Base-by-base conservation (phyloP, 2,888 invertebrate genomes). In the Pedicia rivosa region DNA sequence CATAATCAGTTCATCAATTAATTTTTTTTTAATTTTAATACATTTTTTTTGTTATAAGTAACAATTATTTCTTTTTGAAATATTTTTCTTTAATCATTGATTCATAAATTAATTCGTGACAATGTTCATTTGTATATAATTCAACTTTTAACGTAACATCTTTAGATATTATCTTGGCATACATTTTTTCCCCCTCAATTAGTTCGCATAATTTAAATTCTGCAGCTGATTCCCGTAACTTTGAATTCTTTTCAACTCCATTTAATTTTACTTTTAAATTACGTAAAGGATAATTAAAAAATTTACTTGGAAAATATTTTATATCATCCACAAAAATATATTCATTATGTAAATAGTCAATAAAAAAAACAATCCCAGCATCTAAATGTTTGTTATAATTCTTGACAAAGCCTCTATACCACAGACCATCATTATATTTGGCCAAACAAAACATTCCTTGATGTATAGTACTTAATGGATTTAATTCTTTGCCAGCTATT, bases 291-390 rank as follows among this genome's bases (percentile, higher is more conserved):
- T 70, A 53, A 26, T 54, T 48, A 2, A 63, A 48, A 57, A 71
- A 68, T 19, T 68, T 61, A 1, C 58, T 53, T 25, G 56, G 58
- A 39, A 70, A 68, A 48, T 63, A 64, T 39, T 65, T 65, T 0
- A 70, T 54, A 41, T 68, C 56, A 7, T 54, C 47, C 14, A 58
- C 46, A 1, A 63, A 43, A 14, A 76, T 57, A 1, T 61, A 47
- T 50, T 74, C 74, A 6, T 63, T 55, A 48, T 81, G 80, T 2
- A 84, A 80, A 49, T 71, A 84, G 56, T 87, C 86, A 1, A 84
- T 72, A 54, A 75, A 87, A 43, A 65, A 62, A 1, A 86, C 72
- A 47, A 67, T 66, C 1, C 78, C 65, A 35, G 54, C 48, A 5
- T 58, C 55, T 13, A 62, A 53, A 1, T 48, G 47, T 24, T 60